Conservation (phyloP, 2,113 vertebrate genomes). For the Poecile atricapillus region DNA sequence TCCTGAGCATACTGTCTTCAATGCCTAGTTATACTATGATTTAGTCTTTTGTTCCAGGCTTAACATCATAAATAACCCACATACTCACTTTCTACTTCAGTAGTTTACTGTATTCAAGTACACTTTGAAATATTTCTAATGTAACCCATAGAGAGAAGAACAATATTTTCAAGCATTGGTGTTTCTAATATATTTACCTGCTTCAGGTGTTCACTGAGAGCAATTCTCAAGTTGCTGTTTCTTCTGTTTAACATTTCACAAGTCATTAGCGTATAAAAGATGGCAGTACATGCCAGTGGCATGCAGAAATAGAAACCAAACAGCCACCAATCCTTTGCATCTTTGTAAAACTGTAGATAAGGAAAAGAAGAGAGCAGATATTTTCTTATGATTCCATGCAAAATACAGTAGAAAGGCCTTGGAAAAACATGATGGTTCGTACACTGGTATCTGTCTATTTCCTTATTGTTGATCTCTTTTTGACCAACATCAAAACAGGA, state of each 20-base stretch:
- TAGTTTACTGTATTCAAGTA: neutral
- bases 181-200: conserved; percentile 77
- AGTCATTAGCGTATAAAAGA: conserved; percentile 97
- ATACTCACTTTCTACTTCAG: neutral
- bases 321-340: conserved; percentile 94
- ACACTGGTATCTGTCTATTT: neutral
- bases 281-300: conserved; percentile 86
- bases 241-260: conserved; percentile 94
- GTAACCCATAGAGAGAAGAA: neutral
- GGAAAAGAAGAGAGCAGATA: neutral
- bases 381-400: neutral
- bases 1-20: neutral
- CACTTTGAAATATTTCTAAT: neutral
- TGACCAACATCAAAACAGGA: neutral
- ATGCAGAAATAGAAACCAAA: conserved; percentile 97
- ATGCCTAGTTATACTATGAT: neutral
- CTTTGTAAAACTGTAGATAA: conserved; percentile 79
- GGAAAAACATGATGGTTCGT: neutral
- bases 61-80: neutral
- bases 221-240: conserved; percentile 91
- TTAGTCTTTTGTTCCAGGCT: neutral
- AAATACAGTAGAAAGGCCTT: neutral
- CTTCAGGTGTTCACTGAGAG: conserved; percentile 95
- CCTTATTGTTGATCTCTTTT: neutral
- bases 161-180: neutral